Evolutionary conservation across 2,797 vertebrate species (phyloP), one percentile per base, ranked within the genome.

Genomic region (Lutjanus campechanus): DNA sequence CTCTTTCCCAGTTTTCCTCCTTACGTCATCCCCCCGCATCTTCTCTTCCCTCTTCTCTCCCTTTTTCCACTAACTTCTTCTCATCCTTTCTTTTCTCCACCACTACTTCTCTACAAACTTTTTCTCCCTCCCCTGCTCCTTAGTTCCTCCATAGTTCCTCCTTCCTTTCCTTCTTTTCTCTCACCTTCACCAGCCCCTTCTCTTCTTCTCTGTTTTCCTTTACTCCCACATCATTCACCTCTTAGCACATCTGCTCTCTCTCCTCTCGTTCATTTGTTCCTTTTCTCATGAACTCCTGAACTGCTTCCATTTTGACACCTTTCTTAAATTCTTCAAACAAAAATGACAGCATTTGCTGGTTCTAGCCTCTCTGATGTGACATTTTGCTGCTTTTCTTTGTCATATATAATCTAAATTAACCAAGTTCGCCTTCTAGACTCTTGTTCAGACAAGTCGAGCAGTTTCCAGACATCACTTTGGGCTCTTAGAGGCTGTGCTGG

Each of bases 111-210:
- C 43, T 7, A 6, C 29, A 10, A 58, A 44, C n/a, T 16, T 47
- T 49, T 50, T 54, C 4, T 64, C 50, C 73, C 70, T 60, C 19
- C 41, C 47, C 50, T 12, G 20, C 29, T 63, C 50, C 64, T 56
- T 12, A 54, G 11, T 12, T 62, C 25, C n/a, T 36, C 47, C 9
- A 11, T 20, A 13, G n/a, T 11, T n/a, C n/a, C 11, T 13, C 41
- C 49, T 41, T 43, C 19, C 40, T 6, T 5, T 15, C 20, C 64
- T 13, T 67, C 65, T n/a, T 9, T 20, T 17, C 1, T 20, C 51
- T 53, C 9, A 20, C n/a, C 4, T 2, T 49, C 25, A 29, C 25
- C 43, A 1, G 19, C 19, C 41, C 3, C 47, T 17, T 50, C 25
- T 20, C 49, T 51, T 2, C 51, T 43, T 36, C 15, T 12, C 22